Evolutionary conservation across 64 coral and sea anemone genomes (phyloP).

Genomic region (Montipora efflorescens): DNA sequence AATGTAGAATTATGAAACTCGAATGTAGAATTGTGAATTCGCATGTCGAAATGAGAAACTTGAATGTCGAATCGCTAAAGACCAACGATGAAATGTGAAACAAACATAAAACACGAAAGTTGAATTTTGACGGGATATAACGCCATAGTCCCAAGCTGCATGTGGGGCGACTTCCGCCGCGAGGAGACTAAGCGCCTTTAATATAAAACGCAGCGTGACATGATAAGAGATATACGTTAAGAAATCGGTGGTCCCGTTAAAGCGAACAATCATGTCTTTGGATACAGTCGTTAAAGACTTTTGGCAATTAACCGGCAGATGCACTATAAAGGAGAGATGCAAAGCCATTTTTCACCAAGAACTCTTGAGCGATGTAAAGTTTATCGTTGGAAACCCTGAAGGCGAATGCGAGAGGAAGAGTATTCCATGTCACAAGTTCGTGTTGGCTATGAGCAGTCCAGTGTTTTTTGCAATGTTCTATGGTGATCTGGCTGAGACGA

Average conservation of each 20-base stretch:
- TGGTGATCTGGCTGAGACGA: slow-evolving; percentile 46
- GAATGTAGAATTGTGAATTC: too few species aligned
- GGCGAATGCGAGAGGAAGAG: not conserved
- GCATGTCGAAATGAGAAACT: too few species aligned
- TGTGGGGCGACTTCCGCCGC: too few species aligned
- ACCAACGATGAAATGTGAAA: too few species aligned
- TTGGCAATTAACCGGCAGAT: not conserved
- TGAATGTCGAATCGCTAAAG: too few species aligned
- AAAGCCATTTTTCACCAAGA: slow-evolving; percentile 34
- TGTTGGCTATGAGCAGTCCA: slow-evolving; percentile 56
- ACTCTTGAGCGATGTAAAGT: slow-evolving; percentile 58
- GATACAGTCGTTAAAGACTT: not conserved
- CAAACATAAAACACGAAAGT: too few species aligned
- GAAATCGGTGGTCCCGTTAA: not conserved
- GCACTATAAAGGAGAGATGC: slow-evolving; percentile 34
- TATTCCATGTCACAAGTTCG: slow-evolving; percentile 46
- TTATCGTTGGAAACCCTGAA: not conserved
- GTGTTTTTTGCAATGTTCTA: slow-evolving; percentile 63
- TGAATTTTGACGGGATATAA: too few species aligned
- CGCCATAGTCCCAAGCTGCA: too few species aligned
- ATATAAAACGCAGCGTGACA: too few species aligned
- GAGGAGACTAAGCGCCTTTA: too few species aligned
- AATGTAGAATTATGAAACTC: too few species aligned
- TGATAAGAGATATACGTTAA: too few species aligned
- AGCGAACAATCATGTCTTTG: not conserved